A percentile compares a stretch with the other conserved stretches of the same genome.
Conservation (phyloP, 2,113 vertebrate genomes). For the Telmatochromis bifrenatus region DNA sequence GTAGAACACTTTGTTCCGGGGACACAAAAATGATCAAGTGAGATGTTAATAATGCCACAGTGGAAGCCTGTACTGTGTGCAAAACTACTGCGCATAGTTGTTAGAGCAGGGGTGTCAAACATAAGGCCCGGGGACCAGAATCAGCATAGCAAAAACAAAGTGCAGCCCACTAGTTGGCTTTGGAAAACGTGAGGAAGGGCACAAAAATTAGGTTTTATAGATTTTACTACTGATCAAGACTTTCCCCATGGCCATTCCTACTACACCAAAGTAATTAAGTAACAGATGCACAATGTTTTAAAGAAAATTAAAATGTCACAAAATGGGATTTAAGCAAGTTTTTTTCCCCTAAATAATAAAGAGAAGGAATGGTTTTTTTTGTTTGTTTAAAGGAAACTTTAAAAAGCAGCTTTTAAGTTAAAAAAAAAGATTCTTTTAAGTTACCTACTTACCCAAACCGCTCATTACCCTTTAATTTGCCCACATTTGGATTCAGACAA, state of each 20-base stretch:
- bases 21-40: not conserved
- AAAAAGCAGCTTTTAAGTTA: not conserved
- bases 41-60: not conserved
- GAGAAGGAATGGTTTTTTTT: fast-evolving
- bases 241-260: not conserved
- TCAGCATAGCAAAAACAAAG: not conserved
- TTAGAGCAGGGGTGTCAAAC: not conserved
- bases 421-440: not conserved
- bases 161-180: not conserved
- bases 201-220: not conserved
- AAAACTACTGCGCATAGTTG: not conserved
- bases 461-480: not conserved
- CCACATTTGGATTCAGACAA: not conserved
- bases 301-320: not conserved
- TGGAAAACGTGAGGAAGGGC: fast-evolving
- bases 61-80: not conserved
- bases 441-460: not conserved
- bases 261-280: not conserved
- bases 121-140: not conserved
- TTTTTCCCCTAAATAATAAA: not conserved
- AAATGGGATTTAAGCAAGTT: not conserved
- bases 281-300: not conserved
- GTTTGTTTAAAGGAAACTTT: not conserved
- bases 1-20: not conserved
- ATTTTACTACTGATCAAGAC: not conserved